Evolutionary conservation across 2,888 invertebrate genomes (phyloP), one percentile per base, ranked within the genome.

Genomic region (Zaprionus bogoriensis): DNA sequence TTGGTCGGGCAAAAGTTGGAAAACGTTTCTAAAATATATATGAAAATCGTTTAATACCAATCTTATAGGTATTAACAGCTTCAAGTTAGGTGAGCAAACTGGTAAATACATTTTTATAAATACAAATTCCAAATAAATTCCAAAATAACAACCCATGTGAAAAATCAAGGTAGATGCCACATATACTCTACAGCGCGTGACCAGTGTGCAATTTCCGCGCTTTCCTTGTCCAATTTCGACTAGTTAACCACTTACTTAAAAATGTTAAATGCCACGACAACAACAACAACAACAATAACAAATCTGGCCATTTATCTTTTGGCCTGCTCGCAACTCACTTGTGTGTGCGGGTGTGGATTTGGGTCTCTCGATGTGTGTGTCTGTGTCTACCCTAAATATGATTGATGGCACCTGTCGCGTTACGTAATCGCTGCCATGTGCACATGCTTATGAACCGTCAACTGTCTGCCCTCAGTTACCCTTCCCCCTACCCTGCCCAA

Each of bases 341-440:
- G 38, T 17, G 36, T 51, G 67, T 39, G 38, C 23, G 57, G 27
- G 48, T 14, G 14, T 36, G 42, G 57, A 3, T 23, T 44, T 55
- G 42, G 30, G 25, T 28, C 23, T 22, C 42, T 19, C n/a, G n/a
- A n/a, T n/a, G 10, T 41, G 3, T 45, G 19, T 27, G 5, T 32
- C 28, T 39, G 28, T 61, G 17, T 62, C 52, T 57, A 45, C 22
- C 61, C 78, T 86, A 82, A 82, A 77, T 87, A 82, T 82, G 82
- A 82, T 82, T 84, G 82, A 82, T 82, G 82, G 67, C 69, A 74
- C 82, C 81, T 84, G 84, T 80, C 83, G 86, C 68, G 86, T 80
- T 80, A 80, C 83, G 86, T 80, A 80, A 86, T 82, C 80, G 86
- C 77, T 82, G 80, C 63, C 72, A 67, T 63, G 67, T 64, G 76